Conservation (phyloP, 2,888 invertebrate genomes). For the Caenorhabditis zanzibari region DNA sequence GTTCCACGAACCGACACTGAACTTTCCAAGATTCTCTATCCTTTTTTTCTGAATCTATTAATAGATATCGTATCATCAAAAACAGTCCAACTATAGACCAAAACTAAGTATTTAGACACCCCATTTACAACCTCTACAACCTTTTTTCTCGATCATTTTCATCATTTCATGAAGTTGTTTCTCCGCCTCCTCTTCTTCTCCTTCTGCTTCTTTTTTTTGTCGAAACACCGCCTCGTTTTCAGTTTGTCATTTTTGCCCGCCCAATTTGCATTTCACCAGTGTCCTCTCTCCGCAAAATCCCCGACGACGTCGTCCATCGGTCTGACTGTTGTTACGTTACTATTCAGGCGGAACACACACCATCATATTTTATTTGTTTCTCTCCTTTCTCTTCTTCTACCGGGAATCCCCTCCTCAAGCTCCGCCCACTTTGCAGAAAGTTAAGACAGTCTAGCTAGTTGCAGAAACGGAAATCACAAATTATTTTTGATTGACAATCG, state of each 20-base stretch:
- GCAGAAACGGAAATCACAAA: constrained; percentile 12
- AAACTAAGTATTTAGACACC: constrained; percentile 6
- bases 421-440: constrained; percentile 27
- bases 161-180: constrained; percentile 39
- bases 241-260: constrained; percentile 19
- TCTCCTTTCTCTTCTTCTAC: not conserved
- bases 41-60: not conserved
- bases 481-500: not conserved
- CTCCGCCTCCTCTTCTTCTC: constrained; percentile 12
- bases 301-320: constrained; percentile 32
- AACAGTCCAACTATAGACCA: constrained; percentile 23
- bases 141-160: constrained; percentile 23
- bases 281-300: constrained; percentile 9
- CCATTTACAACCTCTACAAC: constrained; percentile 18
- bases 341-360: constrained; percentile 55
- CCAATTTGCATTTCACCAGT: constrained; percentile 61
- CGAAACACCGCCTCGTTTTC: constrained; percentile 21
- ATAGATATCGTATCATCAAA: constrained; percentile 27
- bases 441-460: constrained; percentile 19
- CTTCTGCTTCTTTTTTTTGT: constrained; percentile 7
- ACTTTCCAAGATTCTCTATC: not conserved
- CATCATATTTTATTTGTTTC: constrained; percentile 58
- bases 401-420: constrained; percentile 5
- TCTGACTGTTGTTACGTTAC: constrained; percentile 60
- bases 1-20: not conserved